Evolutionary conservation across 2,113 vertebrate genomes (phyloP).

Genomic region (Balaenoptera acutorostrata): DNA sequence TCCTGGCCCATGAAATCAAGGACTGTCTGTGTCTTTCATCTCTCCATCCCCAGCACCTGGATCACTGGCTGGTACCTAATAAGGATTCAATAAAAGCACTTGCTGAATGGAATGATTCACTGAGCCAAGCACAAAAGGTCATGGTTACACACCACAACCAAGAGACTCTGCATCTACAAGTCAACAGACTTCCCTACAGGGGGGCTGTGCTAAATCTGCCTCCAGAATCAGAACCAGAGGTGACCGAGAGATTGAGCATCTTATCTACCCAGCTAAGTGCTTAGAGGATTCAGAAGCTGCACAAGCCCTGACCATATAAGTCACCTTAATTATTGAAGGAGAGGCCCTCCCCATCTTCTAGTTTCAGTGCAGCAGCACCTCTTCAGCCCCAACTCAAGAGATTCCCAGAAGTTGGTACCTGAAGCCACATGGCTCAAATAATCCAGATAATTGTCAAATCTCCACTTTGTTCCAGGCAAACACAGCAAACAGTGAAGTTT

Average conservation of each 20-base stretch:
- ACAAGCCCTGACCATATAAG: neutral
- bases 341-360: neutral
- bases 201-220: neutral
- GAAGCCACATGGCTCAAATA: neutral
- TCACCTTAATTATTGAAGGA: neutral
- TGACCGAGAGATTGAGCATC: neutral
- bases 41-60: neutral
- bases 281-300: neutral
- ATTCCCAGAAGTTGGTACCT: neutral
- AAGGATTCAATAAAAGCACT: constrained; percentile 12
- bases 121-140: constrained; percentile 37
- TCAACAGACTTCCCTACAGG: neutral
- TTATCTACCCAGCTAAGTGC: neutral
- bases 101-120: constrained; percentile 23
- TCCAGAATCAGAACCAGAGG: neutral
- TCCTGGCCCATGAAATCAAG: neutral
- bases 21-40: neutral
- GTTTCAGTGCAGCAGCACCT: neutral
- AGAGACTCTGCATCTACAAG: neutral
- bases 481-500: neutral
- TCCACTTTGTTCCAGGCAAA: neutral
- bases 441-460: neutral
- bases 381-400: neutral
- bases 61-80: neutral
- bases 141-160: neutral